Evolutionary conservation across 2,888 invertebrate species (phyloP).

Genomic region (Nephrocerus scutellatus): DNA sequence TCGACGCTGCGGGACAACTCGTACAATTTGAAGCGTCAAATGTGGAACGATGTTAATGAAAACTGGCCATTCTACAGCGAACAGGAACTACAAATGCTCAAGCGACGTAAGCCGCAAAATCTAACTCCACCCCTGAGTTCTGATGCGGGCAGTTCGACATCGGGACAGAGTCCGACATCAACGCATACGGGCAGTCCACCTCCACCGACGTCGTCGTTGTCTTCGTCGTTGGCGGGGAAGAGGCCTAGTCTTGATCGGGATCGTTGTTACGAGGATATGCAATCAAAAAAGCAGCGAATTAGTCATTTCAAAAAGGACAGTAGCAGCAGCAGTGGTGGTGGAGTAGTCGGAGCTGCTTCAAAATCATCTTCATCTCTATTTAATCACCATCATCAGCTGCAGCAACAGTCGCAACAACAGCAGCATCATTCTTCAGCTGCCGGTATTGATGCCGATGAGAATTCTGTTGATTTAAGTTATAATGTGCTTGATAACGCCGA

Average conservation of each 20-base stretch:
- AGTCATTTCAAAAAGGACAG: conserved; percentile 67
- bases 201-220: conserved; percentile 43
- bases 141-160: conserved; percentile 68
- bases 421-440: too few species aligned
- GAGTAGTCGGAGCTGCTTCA: too few species aligned
- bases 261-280: conserved; percentile 50
- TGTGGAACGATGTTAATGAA: conserved; percentile 89
- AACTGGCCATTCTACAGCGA: conserved; percentile 93
- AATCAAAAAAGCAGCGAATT: conserved; percentile 72
- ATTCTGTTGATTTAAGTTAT: conserved; percentile 41
- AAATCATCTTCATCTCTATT: too few species aligned
- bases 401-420: too few species aligned
- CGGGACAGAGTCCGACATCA: conserved; percentile 72
- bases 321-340: conserved; percentile 23
- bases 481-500: conserved; percentile 41
- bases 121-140: conserved; percentile 82
- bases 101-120: conserved; percentile 86
- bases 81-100: conserved; percentile 79
- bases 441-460: conserved; percentile 35
- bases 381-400: too few species aligned
- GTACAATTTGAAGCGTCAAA: conserved; percentile 76
- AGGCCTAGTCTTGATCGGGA: conserved; percentile 52
- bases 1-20: conserved; percentile 80
- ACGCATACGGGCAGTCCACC: conserved; percentile 70
- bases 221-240: conserved; percentile 37